These are phyloP conservation scores for Silurus meridionalis DNA, from an alignment of 2,113 vertebrate genomes.

Conservation along the genomic window DNA sequence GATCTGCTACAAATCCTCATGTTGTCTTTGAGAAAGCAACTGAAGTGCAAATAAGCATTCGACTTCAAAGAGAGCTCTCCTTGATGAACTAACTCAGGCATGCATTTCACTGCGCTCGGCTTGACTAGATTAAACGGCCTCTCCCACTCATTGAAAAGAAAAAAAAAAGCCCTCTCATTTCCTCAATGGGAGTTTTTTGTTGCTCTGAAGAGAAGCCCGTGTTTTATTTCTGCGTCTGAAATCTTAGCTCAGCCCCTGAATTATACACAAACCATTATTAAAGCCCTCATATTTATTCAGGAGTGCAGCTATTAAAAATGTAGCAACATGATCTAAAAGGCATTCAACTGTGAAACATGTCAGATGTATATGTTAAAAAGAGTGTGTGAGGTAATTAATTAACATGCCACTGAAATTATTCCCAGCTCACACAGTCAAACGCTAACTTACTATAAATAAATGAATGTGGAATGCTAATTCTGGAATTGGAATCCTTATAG, in stretches of 20 bases:
- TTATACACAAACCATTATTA: not conserved
- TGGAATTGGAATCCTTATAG: not conserved
- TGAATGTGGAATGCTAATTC: not conserved
- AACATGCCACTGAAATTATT: not conserved
- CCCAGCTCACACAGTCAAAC: not conserved
- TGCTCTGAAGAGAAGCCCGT: not conserved
- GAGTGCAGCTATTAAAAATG: not conserved
- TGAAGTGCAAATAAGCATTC: constrained; percentile 34
- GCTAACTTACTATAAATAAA: not conserved
- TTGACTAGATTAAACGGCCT: constrained; percentile 22
- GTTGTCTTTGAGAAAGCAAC: constrained; percentile 3
- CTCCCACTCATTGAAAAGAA: constrained; percentile 11
- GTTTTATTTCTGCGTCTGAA: not conserved
- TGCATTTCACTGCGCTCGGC: not conserved
- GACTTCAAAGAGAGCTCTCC: constrained; percentile 23
- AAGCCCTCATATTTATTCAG: not conserved
- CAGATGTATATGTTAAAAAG: not conserved
- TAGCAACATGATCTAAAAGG: not conserved
- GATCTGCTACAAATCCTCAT: not conserved
- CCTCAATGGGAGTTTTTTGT: not conserved
- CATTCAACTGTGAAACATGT: not conserved
- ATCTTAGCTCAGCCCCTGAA: not conserved
- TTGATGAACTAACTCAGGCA: constrained; percentile 12
- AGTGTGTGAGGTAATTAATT: not conserved
- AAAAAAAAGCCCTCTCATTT: not conserved